These are phyloP conservation scores for Drosophila subobscura DNA, from an alignment of 1,140 invertebrate species.

Conservation along the genomic window DNA sequence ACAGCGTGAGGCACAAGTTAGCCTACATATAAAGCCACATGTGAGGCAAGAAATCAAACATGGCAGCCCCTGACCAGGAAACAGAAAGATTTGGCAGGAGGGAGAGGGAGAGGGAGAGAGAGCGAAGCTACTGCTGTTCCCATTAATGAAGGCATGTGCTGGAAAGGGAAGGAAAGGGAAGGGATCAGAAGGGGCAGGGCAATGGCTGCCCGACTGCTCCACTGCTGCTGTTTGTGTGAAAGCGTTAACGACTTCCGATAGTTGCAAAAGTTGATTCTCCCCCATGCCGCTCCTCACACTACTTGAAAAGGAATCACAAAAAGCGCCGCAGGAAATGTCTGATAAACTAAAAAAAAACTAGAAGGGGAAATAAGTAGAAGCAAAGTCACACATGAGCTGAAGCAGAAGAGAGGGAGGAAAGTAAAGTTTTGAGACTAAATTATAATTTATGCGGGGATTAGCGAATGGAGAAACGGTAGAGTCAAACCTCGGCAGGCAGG, in stretches of 20 bases:
- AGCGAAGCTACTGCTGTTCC: constrained; percentile 37
- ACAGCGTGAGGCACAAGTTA: constrained; percentile 73
- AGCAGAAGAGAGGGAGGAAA: constrained; percentile 18
- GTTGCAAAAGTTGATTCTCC: constrained; percentile 63
- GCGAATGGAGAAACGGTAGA: neutral
- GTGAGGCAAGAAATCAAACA: constrained; percentile 79
- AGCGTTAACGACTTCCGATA: constrained; percentile 79
- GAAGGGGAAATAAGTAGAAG: too few species aligned
- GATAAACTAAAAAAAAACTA: constrained; percentile 65
- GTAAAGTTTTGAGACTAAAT: constrained; percentile 8
- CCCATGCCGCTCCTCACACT: constrained; percentile 7
- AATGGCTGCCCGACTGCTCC: constrained; percentile 18
- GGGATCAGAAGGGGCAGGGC: neutral
- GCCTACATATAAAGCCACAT: constrained; percentile 77
- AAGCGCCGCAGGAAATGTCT: constrained; percentile 70
- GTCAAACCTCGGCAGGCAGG: constrained; percentile 35
- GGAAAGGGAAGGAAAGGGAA: too few species aligned
- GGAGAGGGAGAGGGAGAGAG: neutral
- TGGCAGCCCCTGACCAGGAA: constrained; percentile 64
- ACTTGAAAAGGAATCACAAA: constrained; percentile 47
- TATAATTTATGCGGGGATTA: too few species aligned
- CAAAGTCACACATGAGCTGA: constrained; percentile 15
- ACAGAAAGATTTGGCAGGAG: constrained; percentile 28
- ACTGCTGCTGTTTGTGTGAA: constrained; percentile 50
- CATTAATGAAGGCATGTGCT: constrained; percentile 42